A percentile compares a stretch with the other conserved stretches of the same genome.
Conservation (phyloP, 1,140 invertebrate genomes). For the Ips typographus region DNA sequence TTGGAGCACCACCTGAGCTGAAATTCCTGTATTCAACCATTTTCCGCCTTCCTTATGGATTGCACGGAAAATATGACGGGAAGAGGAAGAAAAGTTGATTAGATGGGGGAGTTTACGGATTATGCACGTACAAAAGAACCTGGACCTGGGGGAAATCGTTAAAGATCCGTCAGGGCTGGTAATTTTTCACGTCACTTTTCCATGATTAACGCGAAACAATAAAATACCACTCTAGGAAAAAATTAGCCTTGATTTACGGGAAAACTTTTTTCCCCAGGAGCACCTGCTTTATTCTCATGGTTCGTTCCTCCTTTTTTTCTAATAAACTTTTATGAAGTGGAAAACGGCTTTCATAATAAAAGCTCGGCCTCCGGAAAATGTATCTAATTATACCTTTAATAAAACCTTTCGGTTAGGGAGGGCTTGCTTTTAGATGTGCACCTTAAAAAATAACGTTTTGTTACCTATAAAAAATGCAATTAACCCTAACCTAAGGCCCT, state of each 20-base stretch:
- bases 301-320: constrained; percentile 24
- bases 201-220: constrained; percentile 29
- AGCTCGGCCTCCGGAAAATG: constrained; percentile 32
- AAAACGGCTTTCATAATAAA: constrained; percentile 35
- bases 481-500: no score
- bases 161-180: constrained; percentile 17
- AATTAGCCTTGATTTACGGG: constrained; percentile 28
- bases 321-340: constrained; percentile 37
- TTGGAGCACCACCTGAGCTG: background rate
- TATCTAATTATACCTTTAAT: constrained; percentile 36
- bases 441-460: no score
- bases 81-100: no score
- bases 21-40: no score
- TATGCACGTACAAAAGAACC: constrained; percentile 1
- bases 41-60: no score
- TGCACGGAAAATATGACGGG: no score
- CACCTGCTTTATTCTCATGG: constrained; percentile 27
- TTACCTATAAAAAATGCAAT: no score
- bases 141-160: constrained; percentile 12
- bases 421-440: background rate
- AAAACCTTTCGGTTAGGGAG: constrained; percentile 27
- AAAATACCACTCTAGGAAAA: constrained; percentile 28
- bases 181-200: constrained; percentile 23
- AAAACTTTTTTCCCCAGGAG: constrained; percentile 26
- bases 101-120: no score